Conservation (phyloP, 2,797 vertebrate species). For the Muraenolepis orangiensis region DNA sequence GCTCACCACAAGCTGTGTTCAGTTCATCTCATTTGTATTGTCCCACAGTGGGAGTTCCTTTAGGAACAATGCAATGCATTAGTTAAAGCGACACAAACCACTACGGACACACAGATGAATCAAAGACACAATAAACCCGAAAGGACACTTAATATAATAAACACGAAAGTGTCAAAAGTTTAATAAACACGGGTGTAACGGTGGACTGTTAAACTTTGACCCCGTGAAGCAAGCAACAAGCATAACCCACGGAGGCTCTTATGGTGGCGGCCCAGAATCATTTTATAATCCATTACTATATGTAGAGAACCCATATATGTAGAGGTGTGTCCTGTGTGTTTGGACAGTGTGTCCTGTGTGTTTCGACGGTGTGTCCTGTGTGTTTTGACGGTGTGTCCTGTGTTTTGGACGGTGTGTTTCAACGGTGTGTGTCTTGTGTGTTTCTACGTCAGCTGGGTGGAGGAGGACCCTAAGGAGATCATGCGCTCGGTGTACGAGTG, state of each 20-base stretch:
- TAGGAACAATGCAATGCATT: neutral
- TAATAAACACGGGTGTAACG: too few species aligned
- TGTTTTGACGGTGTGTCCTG: conserved; percentile 5
- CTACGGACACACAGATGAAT: neutral
- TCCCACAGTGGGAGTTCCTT: neutral
- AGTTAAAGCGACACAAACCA: neutral
- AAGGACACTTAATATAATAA: too few species aligned
- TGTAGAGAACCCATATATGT: too few species aligned
- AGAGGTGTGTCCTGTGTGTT: neutral
- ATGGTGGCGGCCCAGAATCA: too few species aligned
- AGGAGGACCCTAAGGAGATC: conserved; percentile 92
- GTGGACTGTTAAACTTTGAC: too few species aligned
- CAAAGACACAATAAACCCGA: neutral
- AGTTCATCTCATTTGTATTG: neutral
- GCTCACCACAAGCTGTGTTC: neutral
- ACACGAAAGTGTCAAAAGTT: too few species aligned
- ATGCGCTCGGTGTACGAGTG: conserved; percentile 91
- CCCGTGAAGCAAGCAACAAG: too few species aligned
- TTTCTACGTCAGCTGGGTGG: conserved; percentile 86
- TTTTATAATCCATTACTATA: too few species aligned
- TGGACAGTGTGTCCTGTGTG: neutral
- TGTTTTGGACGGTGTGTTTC: neutral
- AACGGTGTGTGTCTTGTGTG: neutral
- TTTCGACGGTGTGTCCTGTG: neutral
- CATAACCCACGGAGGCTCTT: too few species aligned